A percentile compares a stretch with the other conserved stretches of the same genome.
phyloP scores from a whole-genome alignment of 2,888 invertebrate genomes.

The Apantesis nais region DNA sequence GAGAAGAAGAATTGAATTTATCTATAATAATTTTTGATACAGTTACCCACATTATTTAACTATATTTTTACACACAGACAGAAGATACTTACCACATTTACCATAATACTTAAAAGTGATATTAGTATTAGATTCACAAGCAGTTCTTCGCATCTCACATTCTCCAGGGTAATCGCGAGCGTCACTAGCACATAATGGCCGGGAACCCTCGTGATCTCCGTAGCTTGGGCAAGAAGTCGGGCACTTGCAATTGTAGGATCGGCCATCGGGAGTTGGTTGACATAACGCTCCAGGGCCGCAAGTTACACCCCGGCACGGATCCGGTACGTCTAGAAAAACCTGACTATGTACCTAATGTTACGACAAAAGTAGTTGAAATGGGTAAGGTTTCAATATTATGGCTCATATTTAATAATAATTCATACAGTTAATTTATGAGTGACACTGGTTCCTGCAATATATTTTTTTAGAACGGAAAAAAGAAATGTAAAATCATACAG shows the following conservation, averaged over 20 bases:
- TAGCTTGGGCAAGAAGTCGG: slow-evolving; percentile 92
- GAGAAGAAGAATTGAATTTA: no score
- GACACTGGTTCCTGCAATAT: not conserved
- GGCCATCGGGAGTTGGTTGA: slow-evolving; percentile 88
- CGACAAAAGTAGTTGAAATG: not conserved
- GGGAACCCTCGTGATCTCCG: slow-evolving; percentile 92
- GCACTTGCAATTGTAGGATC: slow-evolving; percentile 91
- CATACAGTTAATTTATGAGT: not conserved
- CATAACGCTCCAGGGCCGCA: slow-evolving; percentile 94
- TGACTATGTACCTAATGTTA: not conserved
- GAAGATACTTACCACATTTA: slow-evolving; percentile 91
- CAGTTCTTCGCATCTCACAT: slow-evolving; percentile 92
- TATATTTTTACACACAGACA: not conserved
- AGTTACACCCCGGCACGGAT: slow-evolving; percentile 91
- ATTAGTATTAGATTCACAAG: slow-evolving; percentile 90
- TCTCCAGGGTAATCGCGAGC: slow-evolving; percentile 93
- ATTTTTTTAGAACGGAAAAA: not conserved
- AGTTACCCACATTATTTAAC: no score
- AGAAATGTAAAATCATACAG: not conserved
- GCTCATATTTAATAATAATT: not conserved
- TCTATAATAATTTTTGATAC: no score
- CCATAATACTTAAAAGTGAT: slow-evolving; percentile 93
- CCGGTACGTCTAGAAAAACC: slow-evolving; percentile 79
- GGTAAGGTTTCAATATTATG: not conserved
- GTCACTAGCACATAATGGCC: slow-evolving; percentile 93